Evolutionary conservation across 2,888 invertebrate species (phyloP), one percentile per base, ranked within the genome.

Genomic region (Brenthis daphne): DNA sequence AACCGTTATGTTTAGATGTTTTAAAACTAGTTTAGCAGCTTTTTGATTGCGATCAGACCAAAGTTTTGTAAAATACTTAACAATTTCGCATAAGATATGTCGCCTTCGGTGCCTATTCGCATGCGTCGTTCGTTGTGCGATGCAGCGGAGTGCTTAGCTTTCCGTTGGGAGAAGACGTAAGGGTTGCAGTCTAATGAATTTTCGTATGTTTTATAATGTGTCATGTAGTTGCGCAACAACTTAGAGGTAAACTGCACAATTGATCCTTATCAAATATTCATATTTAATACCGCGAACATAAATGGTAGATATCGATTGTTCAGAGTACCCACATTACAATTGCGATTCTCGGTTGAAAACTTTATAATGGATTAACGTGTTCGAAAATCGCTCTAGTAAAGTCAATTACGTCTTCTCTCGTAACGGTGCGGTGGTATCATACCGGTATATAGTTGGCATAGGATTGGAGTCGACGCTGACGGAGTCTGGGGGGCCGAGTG

Each of bases 381-480:
- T 11, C 4, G 16, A 16, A 3, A 20, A 57, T 43, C 43, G 57
- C 47, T 20, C 37, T 43, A 20, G 16, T 43, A 47, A 47, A 3
- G 43, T 5, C 16, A 16, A 53, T 65, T 82, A 85, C 79, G 83
- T 87, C 84, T 89, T 87, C 86, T 84, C 86, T 83, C 82, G 75
- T 72, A 75, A 67, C 76, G 79, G 79, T 77, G 77, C 73, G 78
- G 79, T 76, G 77, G 71, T 75, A 77, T 77, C 77, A 77, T 96
- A 97, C 97, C 97, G 96, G 95, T 97, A 97, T 91, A 97, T 97
- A 79, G 97, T 97, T 79, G 96, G 96, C 90, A 96, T 95, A 87
- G 96, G 95, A 93, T 95, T 96, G 89, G 96, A 96, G 93, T 97
- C 96, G 88, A 97, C 96, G 94, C 96, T 96, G 88, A 95, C 96